phyloP scores from a whole-genome alignment of 2,888 invertebrate species.

The Athalia circularis region DNA sequence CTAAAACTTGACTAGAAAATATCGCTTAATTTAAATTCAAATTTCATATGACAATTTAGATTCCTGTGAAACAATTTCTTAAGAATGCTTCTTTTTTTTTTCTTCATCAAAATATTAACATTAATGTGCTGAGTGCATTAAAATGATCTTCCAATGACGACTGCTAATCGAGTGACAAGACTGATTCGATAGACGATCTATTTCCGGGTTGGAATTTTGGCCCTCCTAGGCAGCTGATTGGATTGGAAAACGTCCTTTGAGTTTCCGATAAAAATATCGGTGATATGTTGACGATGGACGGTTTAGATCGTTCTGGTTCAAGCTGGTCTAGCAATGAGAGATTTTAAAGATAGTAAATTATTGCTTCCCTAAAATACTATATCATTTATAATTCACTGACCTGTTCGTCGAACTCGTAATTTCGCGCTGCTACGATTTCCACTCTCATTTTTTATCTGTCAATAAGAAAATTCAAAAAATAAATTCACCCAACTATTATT shows the following conservation, averaged over 20 bases:
- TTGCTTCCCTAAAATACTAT: not conserved
- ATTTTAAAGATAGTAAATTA: not conserved
- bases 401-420: conserved; percentile 11
- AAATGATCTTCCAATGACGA: no score
- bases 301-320: conserved; percentile 17
- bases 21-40: no score
- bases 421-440: conserved; percentile 8
- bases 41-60: no score
- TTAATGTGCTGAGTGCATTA: no score
- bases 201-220: conserved; percentile 76
- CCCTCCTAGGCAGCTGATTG: conserved; percentile 83
- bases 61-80: no score
- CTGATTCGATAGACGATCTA: conserved; percentile 81
- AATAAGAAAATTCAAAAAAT: not conserved
- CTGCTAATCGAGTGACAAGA: conserved; percentile 80
- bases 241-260: conserved; percentile 79
- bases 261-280: conserved; percentile 77
- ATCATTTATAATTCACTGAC: conserved; percentile 9
- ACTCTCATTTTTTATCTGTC: conserved; percentile 27
- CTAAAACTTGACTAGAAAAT: no score
- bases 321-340: conserved; percentile 2
- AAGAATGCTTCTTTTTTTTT: no score
- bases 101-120: no score
- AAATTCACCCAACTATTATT: not conserved
- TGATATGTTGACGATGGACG: conserved; percentile 59